Conservation (phyloP, 2,888 invertebrate genomes). For the Diadromus collaris region DNA sequence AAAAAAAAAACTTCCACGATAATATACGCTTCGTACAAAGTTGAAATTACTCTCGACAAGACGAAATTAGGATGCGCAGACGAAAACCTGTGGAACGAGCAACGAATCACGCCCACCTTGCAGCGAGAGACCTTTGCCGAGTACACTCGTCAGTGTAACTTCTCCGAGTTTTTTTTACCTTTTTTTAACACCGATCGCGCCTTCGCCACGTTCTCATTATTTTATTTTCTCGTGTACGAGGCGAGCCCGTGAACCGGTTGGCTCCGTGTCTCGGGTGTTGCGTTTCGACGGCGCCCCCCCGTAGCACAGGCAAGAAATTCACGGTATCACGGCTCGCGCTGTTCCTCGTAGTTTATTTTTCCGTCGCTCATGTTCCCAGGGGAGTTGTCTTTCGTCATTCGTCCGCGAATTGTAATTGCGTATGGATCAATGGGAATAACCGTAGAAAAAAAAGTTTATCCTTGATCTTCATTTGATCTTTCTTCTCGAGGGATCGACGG, state of each 20-base stretch:
- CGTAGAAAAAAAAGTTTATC: not conserved
- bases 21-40: not conserved
- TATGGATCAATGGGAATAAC: not conserved
- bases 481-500: not conserved
- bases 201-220: conserved; percentile 23
- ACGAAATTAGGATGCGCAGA: not conserved
- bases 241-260: conserved; percentile 44
- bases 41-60: not conserved
- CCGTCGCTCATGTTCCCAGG: not conserved
- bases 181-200: conserved; percentile 5
- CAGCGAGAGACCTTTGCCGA: conserved; percentile 4
- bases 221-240: conserved; percentile 33
- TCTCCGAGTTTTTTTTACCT: conserved; percentile 10
- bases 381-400: not conserved
- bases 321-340: conserved; percentile 34
- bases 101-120: conserved; percentile 26
- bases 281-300: conserved; percentile 36
- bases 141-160: conserved; percentile 12
- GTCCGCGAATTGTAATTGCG: not conserved
- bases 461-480: conserved; percentile 12
- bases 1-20: not conserved
- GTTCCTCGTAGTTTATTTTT: not conserved
- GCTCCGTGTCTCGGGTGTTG: conserved; percentile 36
- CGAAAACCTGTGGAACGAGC: not conserved
- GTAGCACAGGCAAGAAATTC: conserved; percentile 45